Conservation (phyloP, 1,140 invertebrate species). For the Scylla paramamosain region DNA sequence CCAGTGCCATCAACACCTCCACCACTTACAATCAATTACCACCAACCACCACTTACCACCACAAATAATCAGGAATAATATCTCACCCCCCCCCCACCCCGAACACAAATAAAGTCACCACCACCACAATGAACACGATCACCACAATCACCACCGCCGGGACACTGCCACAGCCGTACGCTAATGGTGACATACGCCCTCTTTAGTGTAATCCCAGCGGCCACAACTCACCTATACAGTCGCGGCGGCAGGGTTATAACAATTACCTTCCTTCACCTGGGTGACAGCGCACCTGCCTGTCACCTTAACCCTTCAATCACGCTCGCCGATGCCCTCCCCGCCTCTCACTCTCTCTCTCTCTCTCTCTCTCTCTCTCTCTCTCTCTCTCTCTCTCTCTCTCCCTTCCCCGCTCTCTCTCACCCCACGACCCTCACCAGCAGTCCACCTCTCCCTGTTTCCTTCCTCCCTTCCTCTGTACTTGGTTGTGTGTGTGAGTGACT, state of each 20-base stretch:
- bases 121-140: background rate
- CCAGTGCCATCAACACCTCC: background rate
- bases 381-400: no score
- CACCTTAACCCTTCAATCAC: background rate
- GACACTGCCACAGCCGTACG: background rate
- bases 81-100: background rate
- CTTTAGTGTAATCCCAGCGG: constrained; percentile 8
- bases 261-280: constrained; percentile 1
- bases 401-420: no score
- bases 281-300: background rate
- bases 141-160: background rate
- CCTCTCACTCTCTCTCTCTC: background rate
- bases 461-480: no score
- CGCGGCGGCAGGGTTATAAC: background rate
- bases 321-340: background rate
- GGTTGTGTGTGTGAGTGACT: no score
- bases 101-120: background rate
- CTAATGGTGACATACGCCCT: constrained; percentile 22
- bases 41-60: background rate
- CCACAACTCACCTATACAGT: background rate
- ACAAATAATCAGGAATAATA: background rate
- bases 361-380: background rate
- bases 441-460: no score
- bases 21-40: constrained; percentile 8
- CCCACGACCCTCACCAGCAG: no score